phyloP scores from a whole-genome alignment of 2,113 vertebrate species.

The Gobius niger region DNA sequence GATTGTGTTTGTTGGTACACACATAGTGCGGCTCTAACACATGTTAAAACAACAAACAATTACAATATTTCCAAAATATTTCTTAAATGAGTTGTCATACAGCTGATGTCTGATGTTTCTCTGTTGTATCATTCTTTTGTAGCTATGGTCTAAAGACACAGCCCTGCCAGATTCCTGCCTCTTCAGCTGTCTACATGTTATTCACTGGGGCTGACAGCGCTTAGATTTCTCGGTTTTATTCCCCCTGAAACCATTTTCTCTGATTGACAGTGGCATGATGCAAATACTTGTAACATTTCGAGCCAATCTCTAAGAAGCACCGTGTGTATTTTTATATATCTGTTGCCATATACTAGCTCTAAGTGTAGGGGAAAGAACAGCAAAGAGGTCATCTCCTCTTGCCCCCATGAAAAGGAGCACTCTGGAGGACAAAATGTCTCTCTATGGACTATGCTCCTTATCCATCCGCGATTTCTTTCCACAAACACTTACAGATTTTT shows the following conservation, averaged over 20 bases:
- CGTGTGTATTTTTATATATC: constrained; percentile 12
- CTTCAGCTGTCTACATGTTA: constrained; percentile 29
- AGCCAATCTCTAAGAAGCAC: constrained; percentile 21
- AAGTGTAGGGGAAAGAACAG: neutral
- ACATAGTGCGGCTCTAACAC: neutral
- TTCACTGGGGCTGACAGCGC: constrained; percentile 31
- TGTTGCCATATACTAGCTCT: neutral
- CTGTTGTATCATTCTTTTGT: constrained; percentile 23
- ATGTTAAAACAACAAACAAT: neutral
- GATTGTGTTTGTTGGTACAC: too few species aligned
- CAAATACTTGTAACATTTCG: constrained; percentile 60
- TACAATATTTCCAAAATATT: neutral
- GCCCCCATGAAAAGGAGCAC: constrained; percentile 27
- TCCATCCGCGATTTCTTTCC: constrained; percentile 9
- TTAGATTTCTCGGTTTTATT: constrained; percentile 29
- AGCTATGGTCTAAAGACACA: constrained; percentile 30
- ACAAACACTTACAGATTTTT: constrained; percentile 19
- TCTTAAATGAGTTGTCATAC: constrained; percentile 19
- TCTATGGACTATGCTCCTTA: constrained; percentile 8
- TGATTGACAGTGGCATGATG: constrained; percentile 66
- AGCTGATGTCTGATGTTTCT: constrained; percentile 17
- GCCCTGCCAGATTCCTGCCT: constrained; percentile 46
- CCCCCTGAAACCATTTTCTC: constrained; percentile 34
- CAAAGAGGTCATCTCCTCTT: constrained; percentile 5
- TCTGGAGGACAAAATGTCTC: constrained; percentile 24